phyloP scores from a whole-genome alignment of 1,140 invertebrate genomes.

The Akabosia matsudoensis region DNA sequence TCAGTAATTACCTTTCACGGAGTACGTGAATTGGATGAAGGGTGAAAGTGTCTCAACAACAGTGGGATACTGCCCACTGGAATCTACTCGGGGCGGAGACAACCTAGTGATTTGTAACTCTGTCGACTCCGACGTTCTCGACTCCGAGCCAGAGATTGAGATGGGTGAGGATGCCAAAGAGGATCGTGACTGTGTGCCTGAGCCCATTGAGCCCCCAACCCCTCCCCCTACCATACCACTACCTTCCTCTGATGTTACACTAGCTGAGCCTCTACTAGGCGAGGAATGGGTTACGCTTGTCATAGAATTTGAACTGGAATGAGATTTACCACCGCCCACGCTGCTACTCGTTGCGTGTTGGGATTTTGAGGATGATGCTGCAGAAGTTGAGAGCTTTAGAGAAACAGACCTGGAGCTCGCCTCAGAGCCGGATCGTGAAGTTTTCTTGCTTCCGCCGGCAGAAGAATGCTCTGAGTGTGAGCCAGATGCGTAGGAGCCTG shows the following conservation, averaged over 20 bases:
- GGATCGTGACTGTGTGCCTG: conserved; percentile 39
- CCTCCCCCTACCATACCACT: conserved; percentile 1
- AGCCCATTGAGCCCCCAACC: conserved; percentile 10
- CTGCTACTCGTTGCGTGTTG: neutral
- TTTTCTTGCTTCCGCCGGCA: conserved; percentile 18
- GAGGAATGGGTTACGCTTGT: conserved; percentile 13
- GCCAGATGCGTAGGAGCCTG: neutral
- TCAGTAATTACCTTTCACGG: conserved; percentile 21
- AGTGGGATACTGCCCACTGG: conserved; percentile 39
- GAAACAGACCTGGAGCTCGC: conserved; percentile 29
- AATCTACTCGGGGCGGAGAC: conserved; percentile 39
- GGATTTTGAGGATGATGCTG: conserved; percentile 25
- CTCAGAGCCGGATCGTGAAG: conserved; percentile 16
- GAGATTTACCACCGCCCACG: neutral
- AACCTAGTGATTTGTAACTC: conserved; percentile 43
- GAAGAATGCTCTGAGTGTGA: conserved; percentile 18
- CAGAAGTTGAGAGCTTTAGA: neutral
- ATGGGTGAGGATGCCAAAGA: conserved; percentile 41
- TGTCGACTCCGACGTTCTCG: conserved; percentile 42
- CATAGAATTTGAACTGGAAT: conserved; percentile 14
- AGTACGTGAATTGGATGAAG: conserved; percentile 38
- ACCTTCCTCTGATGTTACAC: conserved; percentile 15
- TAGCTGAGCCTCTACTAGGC: neutral
- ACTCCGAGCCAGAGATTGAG: conserved; percentile 42
- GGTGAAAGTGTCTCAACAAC: conserved; percentile 42